Conservation (phyloP, 2,113 vertebrate species). For the Geococcyx californianus region DNA sequence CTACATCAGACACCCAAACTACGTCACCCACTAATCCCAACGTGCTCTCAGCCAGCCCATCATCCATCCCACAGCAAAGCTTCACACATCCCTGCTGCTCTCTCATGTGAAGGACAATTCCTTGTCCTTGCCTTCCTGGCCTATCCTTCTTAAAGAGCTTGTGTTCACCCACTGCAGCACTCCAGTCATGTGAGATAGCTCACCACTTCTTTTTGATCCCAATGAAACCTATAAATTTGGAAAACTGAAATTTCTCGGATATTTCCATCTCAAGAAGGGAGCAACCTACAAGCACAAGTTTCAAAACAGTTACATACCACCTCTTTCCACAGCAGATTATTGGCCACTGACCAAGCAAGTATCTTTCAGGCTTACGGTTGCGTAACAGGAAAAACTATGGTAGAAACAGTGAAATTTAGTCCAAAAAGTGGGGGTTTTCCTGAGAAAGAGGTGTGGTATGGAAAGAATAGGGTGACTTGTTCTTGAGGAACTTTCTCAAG, state of each 20-base stretch:
- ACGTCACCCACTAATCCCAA: not conserved
- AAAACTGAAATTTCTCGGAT: not conserved
- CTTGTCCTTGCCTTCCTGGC: not conserved
- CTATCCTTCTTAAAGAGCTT: not conserved
- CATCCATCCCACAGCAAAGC: not conserved
- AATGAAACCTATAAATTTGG: not conserved
- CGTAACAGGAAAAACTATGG: not conserved
- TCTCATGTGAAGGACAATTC: not conserved
- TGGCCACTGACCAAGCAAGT: not conserved
- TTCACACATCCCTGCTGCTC: not conserved
- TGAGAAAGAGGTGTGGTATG: not conserved
- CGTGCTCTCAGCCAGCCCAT: not conserved
- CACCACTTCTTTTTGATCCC: not conserved
- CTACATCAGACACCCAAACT: not conserved
- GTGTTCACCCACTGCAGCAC: not conserved
- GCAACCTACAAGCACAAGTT: not conserved
- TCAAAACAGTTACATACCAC: not conserved
- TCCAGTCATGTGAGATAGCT: not conserved
- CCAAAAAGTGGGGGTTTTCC: not conserved
- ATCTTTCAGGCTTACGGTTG: not conserved
- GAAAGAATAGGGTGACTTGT: not conserved
- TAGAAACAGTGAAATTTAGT: not conserved
- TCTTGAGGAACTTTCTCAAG: not conserved
- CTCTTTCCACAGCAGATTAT: not conserved
- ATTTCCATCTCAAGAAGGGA: not conserved